Evolutionary conservation across 2,888 invertebrate genomes (phyloP).

Genomic region (Leucophenga maculata): DNA sequence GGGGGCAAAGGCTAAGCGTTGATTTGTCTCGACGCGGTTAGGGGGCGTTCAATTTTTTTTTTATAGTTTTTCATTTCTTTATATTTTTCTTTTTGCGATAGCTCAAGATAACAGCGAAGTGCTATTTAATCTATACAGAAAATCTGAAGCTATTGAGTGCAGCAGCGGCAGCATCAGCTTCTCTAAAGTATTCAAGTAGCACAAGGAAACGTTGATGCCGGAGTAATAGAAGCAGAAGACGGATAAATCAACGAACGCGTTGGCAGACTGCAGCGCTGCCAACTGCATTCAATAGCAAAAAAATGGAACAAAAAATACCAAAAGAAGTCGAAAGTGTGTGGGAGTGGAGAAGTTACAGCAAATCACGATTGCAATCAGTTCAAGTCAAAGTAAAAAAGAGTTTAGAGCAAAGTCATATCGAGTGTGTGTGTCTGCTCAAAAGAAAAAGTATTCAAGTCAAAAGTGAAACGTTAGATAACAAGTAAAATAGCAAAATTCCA

Average conservation of each 20-base stretch:
- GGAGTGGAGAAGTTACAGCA: constrained; percentile 2
- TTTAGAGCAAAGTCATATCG: not conserved
- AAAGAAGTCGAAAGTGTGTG: not conserved
- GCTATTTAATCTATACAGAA: constrained; percentile 65
- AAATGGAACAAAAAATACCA: not conserved
- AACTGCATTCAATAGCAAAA: constrained; percentile 17
- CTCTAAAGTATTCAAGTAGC: constrained; percentile 25
- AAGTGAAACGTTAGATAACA: constrained; percentile 23
- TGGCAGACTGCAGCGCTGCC: not conserved
- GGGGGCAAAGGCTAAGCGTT: not conserved
- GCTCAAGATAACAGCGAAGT: constrained; percentile 62
- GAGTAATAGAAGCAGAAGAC: constrained; percentile 7
- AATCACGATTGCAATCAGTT: constrained; percentile 25
- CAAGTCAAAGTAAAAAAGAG: constrained; percentile 17
- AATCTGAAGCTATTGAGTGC: constrained; percentile 63
- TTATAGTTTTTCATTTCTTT: too few species aligned
- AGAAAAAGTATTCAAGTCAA: constrained; percentile 19
- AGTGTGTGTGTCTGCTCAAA: constrained; percentile 5
- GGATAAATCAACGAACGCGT: not conserved
- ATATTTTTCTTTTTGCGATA: not conserved
- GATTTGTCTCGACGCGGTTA: constrained; percentile 6
- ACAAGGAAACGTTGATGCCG: constrained; percentile 5
- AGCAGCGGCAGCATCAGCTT: constrained; percentile 35
- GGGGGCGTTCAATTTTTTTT: too few species aligned
- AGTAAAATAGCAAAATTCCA: constrained; percentile 12